These are phyloP conservation scores for Dyspetes luteomarginatus DNA, from an alignment of 2,888 invertebrate genomes.

Conservation along the genomic window DNA sequence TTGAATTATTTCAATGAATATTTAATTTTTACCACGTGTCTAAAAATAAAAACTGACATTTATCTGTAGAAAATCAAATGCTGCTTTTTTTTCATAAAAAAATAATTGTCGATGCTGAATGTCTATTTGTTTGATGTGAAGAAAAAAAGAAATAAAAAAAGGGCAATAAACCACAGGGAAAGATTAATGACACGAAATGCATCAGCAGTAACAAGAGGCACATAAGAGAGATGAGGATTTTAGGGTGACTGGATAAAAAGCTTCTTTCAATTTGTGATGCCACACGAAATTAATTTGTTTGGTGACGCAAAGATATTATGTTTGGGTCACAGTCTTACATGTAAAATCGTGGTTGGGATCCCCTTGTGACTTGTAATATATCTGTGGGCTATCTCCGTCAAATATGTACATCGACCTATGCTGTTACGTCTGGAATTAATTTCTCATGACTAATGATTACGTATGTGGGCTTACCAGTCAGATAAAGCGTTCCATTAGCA, in stretches of 20 bases:
- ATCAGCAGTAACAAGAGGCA: neutral
- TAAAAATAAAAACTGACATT: neutral
- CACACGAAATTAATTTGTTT: neutral
- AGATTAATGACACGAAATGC: constrained; percentile 5
- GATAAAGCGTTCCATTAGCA: too few relatives aligned
- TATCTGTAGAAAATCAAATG: neutral
- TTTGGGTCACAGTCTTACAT: neutral
- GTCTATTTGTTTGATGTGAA: neutral
- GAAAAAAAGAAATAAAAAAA: neutral
- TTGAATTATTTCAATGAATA: too few relatives aligned
- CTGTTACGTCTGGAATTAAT: too few relatives aligned
- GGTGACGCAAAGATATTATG: too few relatives aligned
- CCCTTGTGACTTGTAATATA: too few relatives aligned
- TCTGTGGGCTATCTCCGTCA: too few relatives aligned
- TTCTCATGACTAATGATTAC: too few relatives aligned
- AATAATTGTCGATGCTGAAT: neutral
- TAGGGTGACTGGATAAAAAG: neutral
- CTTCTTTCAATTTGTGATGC: constrained; percentile 17
- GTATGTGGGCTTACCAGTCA: too few relatives aligned
- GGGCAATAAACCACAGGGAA: neutral
- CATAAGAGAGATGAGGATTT: neutral
- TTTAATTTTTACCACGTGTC: neutral
- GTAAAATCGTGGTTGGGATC: too few relatives aligned
- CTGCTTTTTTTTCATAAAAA: neutral
- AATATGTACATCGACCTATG: too few relatives aligned